phyloP scores from a whole-genome alignment of 2,113 vertebrate species.

The Nycticryphes semicollaris region DNA sequence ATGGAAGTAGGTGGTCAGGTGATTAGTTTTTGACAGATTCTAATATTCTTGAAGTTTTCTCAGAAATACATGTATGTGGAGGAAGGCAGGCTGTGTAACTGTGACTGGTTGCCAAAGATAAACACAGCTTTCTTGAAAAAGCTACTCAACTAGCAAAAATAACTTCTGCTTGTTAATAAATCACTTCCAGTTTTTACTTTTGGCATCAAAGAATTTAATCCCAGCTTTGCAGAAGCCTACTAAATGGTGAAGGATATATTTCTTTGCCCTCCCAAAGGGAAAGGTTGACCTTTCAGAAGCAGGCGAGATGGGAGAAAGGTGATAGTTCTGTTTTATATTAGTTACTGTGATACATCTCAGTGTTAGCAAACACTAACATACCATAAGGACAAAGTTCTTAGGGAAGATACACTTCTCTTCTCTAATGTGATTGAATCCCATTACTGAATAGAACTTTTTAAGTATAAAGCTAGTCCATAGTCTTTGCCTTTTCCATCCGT shows the following conservation, averaged over 20 bases:
- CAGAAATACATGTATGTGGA: not conserved
- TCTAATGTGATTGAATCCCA: not conserved
- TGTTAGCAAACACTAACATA: not conserved
- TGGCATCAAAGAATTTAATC: not conserved
- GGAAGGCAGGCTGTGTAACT: not conserved
- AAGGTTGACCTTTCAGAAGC: not conserved
- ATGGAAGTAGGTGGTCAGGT: not conserved
- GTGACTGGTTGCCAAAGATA: not conserved
- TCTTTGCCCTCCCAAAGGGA: not conserved
- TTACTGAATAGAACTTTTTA: not conserved
- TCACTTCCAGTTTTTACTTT: not conserved
- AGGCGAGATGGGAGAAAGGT: not conserved
- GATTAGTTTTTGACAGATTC: not conserved
- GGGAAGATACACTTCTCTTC: not conserved
- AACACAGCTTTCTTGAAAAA: slow-evolving; percentile 21
- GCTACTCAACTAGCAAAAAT: slow-evolving; percentile 15
- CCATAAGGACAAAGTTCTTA: not conserved
- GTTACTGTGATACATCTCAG: not conserved
- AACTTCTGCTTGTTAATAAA: not conserved
- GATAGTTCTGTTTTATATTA: not conserved
- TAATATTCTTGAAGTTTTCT: not conserved
- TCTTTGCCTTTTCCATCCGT: not conserved
- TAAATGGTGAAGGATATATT: not conserved
- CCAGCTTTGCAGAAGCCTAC: not conserved
- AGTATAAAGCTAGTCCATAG: not conserved